Conservation (phyloP, 1,140 invertebrate genomes). For the Euura saliciscinereae region DNA sequence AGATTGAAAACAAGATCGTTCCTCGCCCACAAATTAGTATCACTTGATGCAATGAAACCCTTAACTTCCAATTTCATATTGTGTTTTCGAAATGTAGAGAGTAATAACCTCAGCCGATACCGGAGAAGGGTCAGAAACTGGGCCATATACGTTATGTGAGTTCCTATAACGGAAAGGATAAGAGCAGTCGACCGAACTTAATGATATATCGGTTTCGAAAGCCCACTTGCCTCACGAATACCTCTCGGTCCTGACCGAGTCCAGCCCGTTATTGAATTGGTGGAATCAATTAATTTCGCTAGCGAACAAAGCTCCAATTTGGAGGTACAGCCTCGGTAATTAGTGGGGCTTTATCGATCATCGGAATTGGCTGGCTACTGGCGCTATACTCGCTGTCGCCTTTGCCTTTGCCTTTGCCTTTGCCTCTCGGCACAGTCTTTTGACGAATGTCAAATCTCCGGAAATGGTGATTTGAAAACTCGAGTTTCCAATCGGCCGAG, state of each 20-base stretch:
- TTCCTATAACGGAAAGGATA: too few relatives aligned
- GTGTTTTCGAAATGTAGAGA: too few relatives aligned
- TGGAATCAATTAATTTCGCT: slow-evolving; percentile 52
- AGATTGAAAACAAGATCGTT: too few relatives aligned
- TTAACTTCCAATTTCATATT: too few relatives aligned
- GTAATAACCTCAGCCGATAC: too few relatives aligned
- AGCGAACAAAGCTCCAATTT: slow-evolving; percentile 53
- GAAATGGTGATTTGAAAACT: background rate
- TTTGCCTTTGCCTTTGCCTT: background rate
- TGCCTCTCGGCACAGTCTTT: background rate
- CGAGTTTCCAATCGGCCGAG: background rate
- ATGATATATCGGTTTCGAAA: slow-evolving; percentile 3
- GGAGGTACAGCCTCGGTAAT: slow-evolving; percentile 14
- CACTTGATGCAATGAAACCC: too few relatives aligned
- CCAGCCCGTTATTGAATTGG: slow-evolving; percentile 45
- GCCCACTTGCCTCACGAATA: background rate
- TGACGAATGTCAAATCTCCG: background rate
- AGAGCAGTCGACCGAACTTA: background rate
- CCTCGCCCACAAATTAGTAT: too few relatives aligned
- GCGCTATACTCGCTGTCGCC: slow-evolving; percentile 7
- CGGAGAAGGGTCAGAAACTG: too few relatives aligned
- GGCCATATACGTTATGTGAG: too few relatives aligned
- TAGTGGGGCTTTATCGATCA: slow-evolving; percentile 52
- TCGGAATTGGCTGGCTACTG: slow-evolving; percentile 40
- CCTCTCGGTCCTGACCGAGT: background rate